Conservation (phyloP, 2,888 invertebrate genomes). For the Phorcus lineatus region DNA sequence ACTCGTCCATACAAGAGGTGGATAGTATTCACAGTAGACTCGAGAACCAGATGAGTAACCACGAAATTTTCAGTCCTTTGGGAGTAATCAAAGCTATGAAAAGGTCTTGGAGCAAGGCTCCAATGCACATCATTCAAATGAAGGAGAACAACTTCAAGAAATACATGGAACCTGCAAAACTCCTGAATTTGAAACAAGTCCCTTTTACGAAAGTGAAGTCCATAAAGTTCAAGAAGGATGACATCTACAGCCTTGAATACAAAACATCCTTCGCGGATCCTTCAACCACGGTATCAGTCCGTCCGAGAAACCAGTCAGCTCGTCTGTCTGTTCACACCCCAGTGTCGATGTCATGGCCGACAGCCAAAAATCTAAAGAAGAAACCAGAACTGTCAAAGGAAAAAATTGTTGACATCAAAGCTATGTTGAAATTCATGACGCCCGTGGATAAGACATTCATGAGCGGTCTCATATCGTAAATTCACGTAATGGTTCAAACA, state of each 20-base stretch:
- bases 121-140: constrained; percentile 33
- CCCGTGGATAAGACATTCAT: background rate
- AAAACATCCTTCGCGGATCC: constrained; percentile 26
- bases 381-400: background rate
- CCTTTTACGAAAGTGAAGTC: constrained; percentile 37
- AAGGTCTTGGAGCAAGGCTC: too few species aligned
- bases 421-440: constrained; percentile 28
- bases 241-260: constrained; percentile 27
- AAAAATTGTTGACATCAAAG: constrained; percentile 9
- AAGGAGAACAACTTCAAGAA: constrained; percentile 30
- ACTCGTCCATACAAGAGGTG: constrained; percentile 37
- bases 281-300: background rate
- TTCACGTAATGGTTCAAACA: too few species aligned
- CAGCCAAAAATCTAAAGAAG: background rate
- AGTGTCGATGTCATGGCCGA: background rate
- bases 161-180: constrained; percentile 23
- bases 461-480: background rate
- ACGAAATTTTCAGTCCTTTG: constrained; percentile 40
- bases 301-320: background rate
- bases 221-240: background rate
- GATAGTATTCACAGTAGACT: constrained; percentile 41
- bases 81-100: constrained; percentile 33
- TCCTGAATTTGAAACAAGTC: constrained; percentile 29
- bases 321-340: background rate
- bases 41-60: constrained; percentile 32